Conservation (phyloP, 2,113 vertebrate species). For the Cisticola juncidis region DNA sequence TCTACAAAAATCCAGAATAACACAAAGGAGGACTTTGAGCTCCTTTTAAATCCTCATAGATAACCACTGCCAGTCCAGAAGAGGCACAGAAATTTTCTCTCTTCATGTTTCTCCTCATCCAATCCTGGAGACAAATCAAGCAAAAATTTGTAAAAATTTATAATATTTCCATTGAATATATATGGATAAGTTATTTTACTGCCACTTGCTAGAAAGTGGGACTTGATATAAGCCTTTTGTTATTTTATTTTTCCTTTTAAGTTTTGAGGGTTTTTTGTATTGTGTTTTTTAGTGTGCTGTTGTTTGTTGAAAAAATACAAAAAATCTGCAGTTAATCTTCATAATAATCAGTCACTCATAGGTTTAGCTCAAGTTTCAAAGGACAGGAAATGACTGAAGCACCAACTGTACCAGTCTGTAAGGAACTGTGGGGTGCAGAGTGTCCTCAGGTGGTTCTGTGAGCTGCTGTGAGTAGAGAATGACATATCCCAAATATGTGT, state of each 20-base stretch:
- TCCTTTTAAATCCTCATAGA: background rate
- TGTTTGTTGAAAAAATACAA: background rate
- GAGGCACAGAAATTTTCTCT: background rate
- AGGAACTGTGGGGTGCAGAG: background rate
- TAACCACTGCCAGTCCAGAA: background rate
- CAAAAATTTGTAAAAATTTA: background rate
- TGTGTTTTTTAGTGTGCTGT: background rate
- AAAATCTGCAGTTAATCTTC: background rate
- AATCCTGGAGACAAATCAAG: background rate
- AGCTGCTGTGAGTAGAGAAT: background rate
- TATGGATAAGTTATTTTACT: background rate
- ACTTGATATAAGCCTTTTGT: background rate
- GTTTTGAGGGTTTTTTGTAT: background rate
- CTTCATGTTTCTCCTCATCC: background rate
- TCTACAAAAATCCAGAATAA: background rate
- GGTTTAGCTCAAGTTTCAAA: background rate
- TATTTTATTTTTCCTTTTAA: background rate
- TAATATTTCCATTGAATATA: background rate
- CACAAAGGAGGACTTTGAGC: background rate
- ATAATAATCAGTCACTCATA: background rate
- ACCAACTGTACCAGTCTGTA: background rate
- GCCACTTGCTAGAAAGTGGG: background rate
- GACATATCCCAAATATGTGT: background rate
- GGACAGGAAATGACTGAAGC: background rate
- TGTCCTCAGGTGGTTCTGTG: background rate